Evolutionary conservation across 2,113 vertebrate species (phyloP).

Genomic region (Oenanthe oenanthe): DNA sequence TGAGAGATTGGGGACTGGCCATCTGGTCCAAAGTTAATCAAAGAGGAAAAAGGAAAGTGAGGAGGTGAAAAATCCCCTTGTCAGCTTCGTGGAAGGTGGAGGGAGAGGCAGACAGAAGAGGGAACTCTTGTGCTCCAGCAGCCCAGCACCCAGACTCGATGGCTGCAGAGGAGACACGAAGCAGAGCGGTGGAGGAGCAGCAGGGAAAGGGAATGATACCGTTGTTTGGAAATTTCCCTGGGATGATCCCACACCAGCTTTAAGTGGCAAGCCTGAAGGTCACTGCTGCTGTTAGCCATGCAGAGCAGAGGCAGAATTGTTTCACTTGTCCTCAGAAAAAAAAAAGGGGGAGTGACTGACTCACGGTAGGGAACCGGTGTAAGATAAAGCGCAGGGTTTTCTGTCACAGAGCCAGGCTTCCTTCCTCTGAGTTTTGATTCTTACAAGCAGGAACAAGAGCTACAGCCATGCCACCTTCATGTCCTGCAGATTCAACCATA

Average conservation of each 20-base stretch:
- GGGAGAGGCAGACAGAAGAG: slow-evolving; percentile 22
- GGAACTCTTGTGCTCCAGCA: background rate
- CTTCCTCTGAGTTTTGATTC: slow-evolving; percentile 56
- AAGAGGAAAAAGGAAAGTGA: slow-evolving; percentile 81
- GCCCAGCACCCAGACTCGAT: background rate
- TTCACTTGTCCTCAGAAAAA: slow-evolving; percentile 13
- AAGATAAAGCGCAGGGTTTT: slow-evolving; percentile 54
- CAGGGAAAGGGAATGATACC: background rate
- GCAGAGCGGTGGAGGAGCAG: background rate
- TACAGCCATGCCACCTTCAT: background rate
- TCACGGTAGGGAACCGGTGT: slow-evolving; percentile 46
- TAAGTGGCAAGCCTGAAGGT: slow-evolving; percentile 73
- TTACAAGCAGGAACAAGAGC: slow-evolving; percentile 44
- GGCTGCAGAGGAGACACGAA: background rate
- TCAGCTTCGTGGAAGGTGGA: slow-evolving; percentile 72
- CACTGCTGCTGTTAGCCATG: slow-evolving; percentile 61
- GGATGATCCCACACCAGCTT: slow-evolving; percentile 59
- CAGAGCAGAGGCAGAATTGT: slow-evolving; percentile 17
- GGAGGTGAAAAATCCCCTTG: slow-evolving; percentile 79
- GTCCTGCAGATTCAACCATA: background rate
- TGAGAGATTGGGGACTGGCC: slow-evolving; percentile 91
- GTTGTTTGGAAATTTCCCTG: background rate
- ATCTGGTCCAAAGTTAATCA: slow-evolving; percentile 93
- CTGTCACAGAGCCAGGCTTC: slow-evolving; percentile 55
- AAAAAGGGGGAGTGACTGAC: slow-evolving; percentile 23